Evolutionary conservation across 2,888 invertebrate species (phyloP), one percentile per base, ranked within the genome.

Genomic region (Erebia palarica): DNA sequence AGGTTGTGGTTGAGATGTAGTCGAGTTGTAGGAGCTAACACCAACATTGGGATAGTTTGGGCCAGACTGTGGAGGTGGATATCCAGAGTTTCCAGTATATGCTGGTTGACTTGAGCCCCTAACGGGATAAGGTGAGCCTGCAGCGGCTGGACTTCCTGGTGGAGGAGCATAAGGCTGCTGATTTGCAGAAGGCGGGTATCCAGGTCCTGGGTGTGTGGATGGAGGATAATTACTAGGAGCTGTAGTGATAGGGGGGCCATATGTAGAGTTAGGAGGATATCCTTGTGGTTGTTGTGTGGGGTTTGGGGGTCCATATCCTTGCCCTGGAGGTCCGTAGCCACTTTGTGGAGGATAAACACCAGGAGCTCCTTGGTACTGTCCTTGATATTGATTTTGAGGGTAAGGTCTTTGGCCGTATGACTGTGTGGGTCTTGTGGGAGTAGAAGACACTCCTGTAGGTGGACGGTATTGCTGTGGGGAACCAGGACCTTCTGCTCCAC

Each of bases 331-430:
- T 14, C 95, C 95, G 87, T 96, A 96, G 47, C 94, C 94, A 69
- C 94, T 94, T 82, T 96, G 96, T 67, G 96, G 96, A 60, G 96
- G 96, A 84, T 95, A 96, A 11, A 90, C 94, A 59, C 94, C 93
- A 75, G 93, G 94, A 73, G 93, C 92, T 77, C 93, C 94, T 80
- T 94, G 93, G 79, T 95, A 95, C 77, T 94, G 94, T 1, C 90
- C 91, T 80, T 95, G 95, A 79, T 95, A 95, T 80, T 95, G 95
- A 78, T 94, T 95, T 84, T 96, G 96, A 72, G 95, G 95, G 80
- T 95, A 95, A 55, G 95, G 95, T 79, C 96, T 92, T 81, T 96
- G 96, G 10, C 95, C 95, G 85, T 96, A 96, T 21, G 95, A 95
- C 80, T 96, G 96, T 68, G 95, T 95, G 21, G 95, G 95, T 73